Evolutionary conservation across 2,113 vertebrate genomes (phyloP), one percentile per base, ranked within the genome.

Genomic region (Tympanuchus pallidicinctus): DNA sequence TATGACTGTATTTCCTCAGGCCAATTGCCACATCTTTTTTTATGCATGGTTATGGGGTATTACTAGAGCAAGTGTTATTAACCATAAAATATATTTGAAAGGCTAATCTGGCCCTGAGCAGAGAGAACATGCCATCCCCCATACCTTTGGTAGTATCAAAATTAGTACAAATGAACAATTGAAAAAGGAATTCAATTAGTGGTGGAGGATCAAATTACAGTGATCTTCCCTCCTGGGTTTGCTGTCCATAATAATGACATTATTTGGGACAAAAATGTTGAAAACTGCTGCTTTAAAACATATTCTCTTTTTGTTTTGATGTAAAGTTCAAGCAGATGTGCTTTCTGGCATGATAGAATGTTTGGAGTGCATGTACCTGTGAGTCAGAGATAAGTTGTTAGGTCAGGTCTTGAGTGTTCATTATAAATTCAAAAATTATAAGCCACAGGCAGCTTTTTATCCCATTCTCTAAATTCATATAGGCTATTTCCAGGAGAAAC

Each of bases 201-300:
- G 48, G 12, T 80, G 18, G 11, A 82, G 45, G 67, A 80, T 80
- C 64, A 89, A 36, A 89, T 92, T 82, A 80, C 42, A 77, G 12
- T 27, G 8, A 77, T 70, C n/a, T 66, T 88, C 16, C 30, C 54
- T 63, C 20, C 34, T 70, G 72, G 45, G 24, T 90, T 89, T 45
- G 40, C 30, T 77, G 56, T 27, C 74, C 14, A 8, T 92, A 76
- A 56, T 83, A 88, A 89, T 48, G 22, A 86, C 34, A 71, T 81
- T 90, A 75, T 86, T 88, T 77, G 48, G 20, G 81, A 72, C 6
- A 28, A 83, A 86, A 88, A 86, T 94, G 67, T 72, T 57, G 32
- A 69, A 60, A 96, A 81, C 19, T 65, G 15, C 18, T 73, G 64
- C 69, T 90, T 92, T 65, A 84, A 93, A 95, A 81, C 10, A 54